These are phyloP conservation scores for Lasioglossum zephyrum DNA, from an alignment of 2,888 invertebrate species.

Conservation along the genomic window DNA sequence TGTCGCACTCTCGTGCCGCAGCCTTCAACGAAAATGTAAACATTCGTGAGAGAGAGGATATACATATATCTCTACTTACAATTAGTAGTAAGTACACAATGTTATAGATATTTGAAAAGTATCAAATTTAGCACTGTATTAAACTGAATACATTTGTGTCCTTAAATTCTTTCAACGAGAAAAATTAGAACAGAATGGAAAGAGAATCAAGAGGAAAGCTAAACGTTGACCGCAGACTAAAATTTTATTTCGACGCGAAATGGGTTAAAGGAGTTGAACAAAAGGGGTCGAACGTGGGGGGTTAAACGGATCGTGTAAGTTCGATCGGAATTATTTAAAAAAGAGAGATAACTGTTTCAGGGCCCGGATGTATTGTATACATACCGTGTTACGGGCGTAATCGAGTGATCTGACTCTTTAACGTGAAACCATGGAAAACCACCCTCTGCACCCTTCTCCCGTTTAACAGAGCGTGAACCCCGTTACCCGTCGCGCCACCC, in stretches of 20 bases:
- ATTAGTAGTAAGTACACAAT: no score
- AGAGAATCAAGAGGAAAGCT: no score
- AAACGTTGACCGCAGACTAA: not conserved
- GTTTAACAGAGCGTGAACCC: constrained; percentile 80
- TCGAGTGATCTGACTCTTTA: constrained; percentile 4
- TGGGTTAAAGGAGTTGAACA: not conserved
- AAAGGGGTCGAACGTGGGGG: not conserved
- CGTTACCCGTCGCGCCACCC: constrained; percentile 65
- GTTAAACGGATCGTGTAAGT: constrained; percentile 2
- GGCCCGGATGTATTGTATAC: not conserved
- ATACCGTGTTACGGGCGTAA: not conserved
- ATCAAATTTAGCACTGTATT: no score
- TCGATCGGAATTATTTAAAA: constrained; percentile 3
- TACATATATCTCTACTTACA: no score
- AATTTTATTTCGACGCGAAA: not conserved
- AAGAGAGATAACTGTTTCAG: constrained; percentile 2
- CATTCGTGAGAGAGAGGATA: no score
- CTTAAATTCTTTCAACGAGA: no score
- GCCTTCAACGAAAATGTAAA: no score
- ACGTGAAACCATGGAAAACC: constrained; percentile 11
- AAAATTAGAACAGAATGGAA: no score
- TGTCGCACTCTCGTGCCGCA: no score
- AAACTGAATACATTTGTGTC: no score
- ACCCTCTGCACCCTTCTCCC: not conserved
- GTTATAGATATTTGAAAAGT: no score